These are phyloP conservation scores for Epiblema foenella DNA, from an alignment of 2,888 invertebrate species.

Conservation along the genomic window DNA sequence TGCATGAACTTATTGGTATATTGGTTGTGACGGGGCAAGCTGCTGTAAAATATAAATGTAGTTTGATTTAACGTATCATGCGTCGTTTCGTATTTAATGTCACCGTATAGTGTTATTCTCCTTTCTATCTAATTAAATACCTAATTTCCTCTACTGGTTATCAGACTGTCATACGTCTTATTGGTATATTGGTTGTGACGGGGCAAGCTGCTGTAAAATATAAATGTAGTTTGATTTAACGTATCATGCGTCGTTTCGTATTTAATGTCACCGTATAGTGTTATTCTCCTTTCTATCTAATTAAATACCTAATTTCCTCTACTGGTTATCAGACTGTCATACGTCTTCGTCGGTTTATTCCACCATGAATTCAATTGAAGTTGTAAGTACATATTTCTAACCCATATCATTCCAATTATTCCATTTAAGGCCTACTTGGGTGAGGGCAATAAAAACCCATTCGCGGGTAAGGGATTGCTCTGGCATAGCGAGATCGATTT, in stretches of 20 bases:
- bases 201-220: background rate
- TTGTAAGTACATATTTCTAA: constrained; percentile 17
- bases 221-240: background rate
- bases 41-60: background rate
- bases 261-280: background rate
- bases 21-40: background rate
- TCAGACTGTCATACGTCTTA: background rate
- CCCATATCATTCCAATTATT: constrained; percentile 24
- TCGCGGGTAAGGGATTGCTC: constrained; percentile 11
- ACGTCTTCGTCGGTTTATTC: background rate
- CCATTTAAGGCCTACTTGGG: constrained; percentile 25
- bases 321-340: background rate
- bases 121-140: background rate
- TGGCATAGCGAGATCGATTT: constrained; percentile 33
- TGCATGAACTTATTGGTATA: constrained; percentile 28
- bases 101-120: background rate
- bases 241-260: background rate
- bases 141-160: background rate
- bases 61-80: background rate
- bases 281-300: background rate
- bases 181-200: constrained; percentile 13
- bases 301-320: background rate
- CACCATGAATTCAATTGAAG: background rate
- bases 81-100: background rate
- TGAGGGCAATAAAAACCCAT: constrained; percentile 37